Evolutionary conservation across 2,888 invertebrate genomes (phyloP).

Genomic region (Serripes groenlandicus): DNA sequence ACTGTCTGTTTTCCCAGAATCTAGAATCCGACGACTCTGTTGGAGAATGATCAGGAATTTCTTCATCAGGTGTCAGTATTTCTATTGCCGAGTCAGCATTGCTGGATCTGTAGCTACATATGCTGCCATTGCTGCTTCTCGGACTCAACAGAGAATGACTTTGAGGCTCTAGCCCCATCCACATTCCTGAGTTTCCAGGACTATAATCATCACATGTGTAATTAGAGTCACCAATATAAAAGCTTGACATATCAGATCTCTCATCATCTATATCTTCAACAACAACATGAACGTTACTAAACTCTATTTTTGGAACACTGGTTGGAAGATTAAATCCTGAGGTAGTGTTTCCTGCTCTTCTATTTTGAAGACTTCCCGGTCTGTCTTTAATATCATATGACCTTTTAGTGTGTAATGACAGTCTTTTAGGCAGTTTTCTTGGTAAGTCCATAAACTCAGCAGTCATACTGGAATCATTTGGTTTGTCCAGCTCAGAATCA

Average conservation of each 20-base stretch:
- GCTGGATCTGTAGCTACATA: conserved; percentile 76
- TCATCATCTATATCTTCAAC: conserved; percentile 20
- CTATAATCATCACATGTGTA: conserved; percentile 18
- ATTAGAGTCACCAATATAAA: background rate
- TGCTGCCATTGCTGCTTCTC: conserved; percentile 74
- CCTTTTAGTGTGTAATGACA: conserved; percentile 19
- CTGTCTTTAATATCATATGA: background rate
- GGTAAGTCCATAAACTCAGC: conserved; percentile 60
- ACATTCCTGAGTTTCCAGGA: conserved; percentile 21
- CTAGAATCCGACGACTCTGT: conserved; percentile 49
- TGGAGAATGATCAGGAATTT: conserved; percentile 56
- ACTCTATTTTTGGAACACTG: conserved; percentile 52
- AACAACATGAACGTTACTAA: conserved; percentile 49
- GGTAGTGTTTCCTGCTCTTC: conserved; percentile 2
- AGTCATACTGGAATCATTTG: conserved; percentile 32
- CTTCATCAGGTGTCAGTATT: conserved; percentile 77
- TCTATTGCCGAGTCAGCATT: conserved; percentile 82
- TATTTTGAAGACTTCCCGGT: background rate
- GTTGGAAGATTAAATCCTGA: background rate
- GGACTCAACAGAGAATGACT: conserved; percentile 67
- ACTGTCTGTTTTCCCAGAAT: conserved; percentile 26
- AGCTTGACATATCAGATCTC: conserved; percentile 1
- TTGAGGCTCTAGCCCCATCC: conserved; percentile 46
- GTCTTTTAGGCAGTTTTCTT: conserved; percentile 33
- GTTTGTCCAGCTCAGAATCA: conserved; percentile 44